Percentiles rank a stretch among this genome's conserved stretches.
Evolutionary conservation across 2,113 vertebrate species (phyloP).

Genomic region (Otis tarda): DNA sequence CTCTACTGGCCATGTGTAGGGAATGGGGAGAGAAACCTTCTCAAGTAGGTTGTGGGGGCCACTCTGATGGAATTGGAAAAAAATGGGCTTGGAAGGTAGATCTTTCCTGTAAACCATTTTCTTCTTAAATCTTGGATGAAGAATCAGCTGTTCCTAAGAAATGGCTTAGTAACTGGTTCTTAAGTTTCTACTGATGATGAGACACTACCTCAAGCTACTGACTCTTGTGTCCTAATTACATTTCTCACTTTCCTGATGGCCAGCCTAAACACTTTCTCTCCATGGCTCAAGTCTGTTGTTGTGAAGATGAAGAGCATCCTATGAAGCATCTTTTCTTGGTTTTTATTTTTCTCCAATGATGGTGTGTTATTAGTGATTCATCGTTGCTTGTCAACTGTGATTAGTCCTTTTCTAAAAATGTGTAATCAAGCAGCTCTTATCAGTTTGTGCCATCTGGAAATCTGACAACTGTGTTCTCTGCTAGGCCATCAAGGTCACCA

Average conservation of each 20-base stretch:
- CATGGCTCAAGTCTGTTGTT: not conserved
- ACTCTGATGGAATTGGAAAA: not conserved
- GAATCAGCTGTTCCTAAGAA: not conserved
- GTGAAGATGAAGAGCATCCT: not conserved
- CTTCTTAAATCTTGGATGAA: not conserved
- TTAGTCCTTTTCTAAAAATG: not conserved
- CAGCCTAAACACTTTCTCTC: not conserved
- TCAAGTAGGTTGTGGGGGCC: not conserved
- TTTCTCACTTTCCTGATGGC: not conserved
- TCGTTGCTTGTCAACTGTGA: not conserved
- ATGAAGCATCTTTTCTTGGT: no score
- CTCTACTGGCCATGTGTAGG: rapidly evolving
- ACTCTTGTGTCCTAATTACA: not conserved
- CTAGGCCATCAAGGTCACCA: not conserved
- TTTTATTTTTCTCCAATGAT: no score
- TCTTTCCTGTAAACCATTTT: not conserved
- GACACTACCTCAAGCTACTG: not conserved
- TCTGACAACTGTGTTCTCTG: not conserved
- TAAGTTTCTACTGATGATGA: not conserved
- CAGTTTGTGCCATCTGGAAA: not conserved
- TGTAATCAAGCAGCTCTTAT: not conserved
- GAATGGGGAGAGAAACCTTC: not conserved
- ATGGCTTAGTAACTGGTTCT: not conserved
- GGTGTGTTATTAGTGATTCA: not conserved
- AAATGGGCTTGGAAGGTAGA: not conserved